Percentiles rank a stretch among this genome's conserved stretches.
Conservation (phyloP, 2,888 invertebrate species). For the Nomada flava region DNA sequence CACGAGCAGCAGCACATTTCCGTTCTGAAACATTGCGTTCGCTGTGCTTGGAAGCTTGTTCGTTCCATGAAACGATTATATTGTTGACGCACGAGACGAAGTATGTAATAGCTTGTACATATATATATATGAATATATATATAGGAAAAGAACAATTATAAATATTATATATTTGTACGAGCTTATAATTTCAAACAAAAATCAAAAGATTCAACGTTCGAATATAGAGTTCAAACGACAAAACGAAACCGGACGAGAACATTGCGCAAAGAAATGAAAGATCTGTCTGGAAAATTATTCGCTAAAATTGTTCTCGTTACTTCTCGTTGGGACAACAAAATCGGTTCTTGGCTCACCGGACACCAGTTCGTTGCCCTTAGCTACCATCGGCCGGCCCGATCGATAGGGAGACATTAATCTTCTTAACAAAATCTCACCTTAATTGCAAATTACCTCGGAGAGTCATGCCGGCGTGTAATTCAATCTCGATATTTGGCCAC, state of each 20-base stretch:
- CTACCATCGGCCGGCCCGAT: slow-evolving; percentile 35
- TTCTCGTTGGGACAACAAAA: not conserved
- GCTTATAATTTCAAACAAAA: not conserved
- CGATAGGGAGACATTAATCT: slow-evolving; percentile 56
- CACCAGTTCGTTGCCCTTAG: slow-evolving; percentile 44
- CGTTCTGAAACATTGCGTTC: slow-evolving; percentile 22
- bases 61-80: slow-evolving; percentile 16
- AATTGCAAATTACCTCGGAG: slow-evolving; percentile 56
- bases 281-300: slow-evolving; percentile 3
- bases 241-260: no score
- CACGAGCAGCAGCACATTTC: slow-evolving; percentile 36
- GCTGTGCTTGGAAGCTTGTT: slow-evolving; percentile 6
- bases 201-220: not conserved
- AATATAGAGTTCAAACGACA: not conserved
- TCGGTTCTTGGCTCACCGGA: not conserved
- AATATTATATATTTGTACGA: no score
- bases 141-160: not conserved
- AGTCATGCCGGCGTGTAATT: slow-evolving; percentile 43
- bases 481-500: slow-evolving; percentile 34
- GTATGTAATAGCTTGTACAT: not conserved
- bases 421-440: slow-evolving; percentile 59
- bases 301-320: not conserved
- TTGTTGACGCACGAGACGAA: not conserved
- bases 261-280: slow-evolving; percentile 1
- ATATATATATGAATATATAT: not conserved